phyloP scores from a whole-genome alignment of 2,113 vertebrate genomes.

The Oenanthe oenanthe region DNA sequence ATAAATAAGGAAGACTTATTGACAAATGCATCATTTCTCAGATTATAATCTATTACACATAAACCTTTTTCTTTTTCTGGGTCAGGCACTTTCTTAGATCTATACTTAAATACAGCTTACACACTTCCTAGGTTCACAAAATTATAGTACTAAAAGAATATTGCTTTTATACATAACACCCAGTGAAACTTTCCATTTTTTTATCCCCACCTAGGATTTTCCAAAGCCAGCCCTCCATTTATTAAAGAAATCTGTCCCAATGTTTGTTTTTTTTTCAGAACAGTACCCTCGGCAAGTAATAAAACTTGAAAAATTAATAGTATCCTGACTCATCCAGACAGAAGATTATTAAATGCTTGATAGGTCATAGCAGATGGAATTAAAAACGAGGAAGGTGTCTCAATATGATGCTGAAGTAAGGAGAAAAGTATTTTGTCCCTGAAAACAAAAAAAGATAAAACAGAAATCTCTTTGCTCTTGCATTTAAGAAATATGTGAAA shows the following conservation, averaged over 20 bases:
- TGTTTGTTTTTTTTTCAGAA: neutral
- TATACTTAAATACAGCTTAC: neutral
- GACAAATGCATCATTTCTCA: neutral
- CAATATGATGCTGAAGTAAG: neutral
- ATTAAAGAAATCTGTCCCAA: neutral
- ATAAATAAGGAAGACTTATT: neutral
- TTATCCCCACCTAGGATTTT: neutral
- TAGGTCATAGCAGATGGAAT: neutral
- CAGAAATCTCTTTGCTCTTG: neutral
- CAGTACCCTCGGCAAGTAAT: neutral
- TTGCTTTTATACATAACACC: neutral
- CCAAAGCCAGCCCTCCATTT: neutral
- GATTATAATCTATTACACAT: neutral
- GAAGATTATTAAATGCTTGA: neutral
- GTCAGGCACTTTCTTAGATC: neutral
- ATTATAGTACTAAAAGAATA: neutral
- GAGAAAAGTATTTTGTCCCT: neutral
- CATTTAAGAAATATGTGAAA: neutral
- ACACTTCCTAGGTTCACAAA: neutral
- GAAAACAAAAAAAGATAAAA: neutral
- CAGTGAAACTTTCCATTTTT: neutral
- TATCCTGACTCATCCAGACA: neutral
- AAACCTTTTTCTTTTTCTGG: neutral
- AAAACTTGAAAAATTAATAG: neutral
- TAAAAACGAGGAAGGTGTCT: neutral